Evolutionary conservation across 2,113 vertebrate species (phyloP).

Genomic region (Sebastes fasciatus): DNA sequence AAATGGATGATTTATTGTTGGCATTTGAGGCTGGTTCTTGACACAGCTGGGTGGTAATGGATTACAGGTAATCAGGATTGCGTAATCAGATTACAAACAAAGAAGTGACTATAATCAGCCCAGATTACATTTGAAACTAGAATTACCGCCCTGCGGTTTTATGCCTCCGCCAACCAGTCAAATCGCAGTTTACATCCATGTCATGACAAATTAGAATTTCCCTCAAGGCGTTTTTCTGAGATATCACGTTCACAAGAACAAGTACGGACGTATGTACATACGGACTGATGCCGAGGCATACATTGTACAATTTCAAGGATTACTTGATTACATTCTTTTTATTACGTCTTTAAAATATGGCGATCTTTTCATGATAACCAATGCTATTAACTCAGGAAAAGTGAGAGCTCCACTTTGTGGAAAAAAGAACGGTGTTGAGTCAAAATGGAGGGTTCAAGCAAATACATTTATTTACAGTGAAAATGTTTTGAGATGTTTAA

Average conservation of each 20-base stretch:
- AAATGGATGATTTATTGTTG: constrained; percentile 42
- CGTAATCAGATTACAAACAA: neutral
- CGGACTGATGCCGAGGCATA: neutral
- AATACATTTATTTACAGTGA: neutral
- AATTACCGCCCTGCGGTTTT: too few relatives aligned
- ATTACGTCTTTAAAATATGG: neutral
- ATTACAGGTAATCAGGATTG: neutral
- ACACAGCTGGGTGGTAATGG: neutral
- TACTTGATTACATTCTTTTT: neutral
- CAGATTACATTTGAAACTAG: neutral
- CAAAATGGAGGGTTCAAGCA: neutral
- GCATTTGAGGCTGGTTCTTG: constrained; percentile 24
- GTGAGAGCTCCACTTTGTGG: neutral
- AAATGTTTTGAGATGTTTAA: neutral
- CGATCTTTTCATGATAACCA: too few relatives aligned
- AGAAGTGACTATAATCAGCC: neutral
- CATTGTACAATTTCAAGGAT: neutral
- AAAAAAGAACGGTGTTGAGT: neutral
- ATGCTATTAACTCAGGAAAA: neutral
- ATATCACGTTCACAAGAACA: too few relatives aligned
- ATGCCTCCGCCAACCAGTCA: too few relatives aligned
- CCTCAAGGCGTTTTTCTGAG: too few relatives aligned
- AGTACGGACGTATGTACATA: too few relatives aligned
- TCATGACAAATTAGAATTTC: too few relatives aligned
- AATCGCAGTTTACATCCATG: too few relatives aligned